These are phyloP conservation scores for Numida meleagris DNA, from an alignment of 2,113 vertebrate genomes.

Conservation along the genomic window DNA sequence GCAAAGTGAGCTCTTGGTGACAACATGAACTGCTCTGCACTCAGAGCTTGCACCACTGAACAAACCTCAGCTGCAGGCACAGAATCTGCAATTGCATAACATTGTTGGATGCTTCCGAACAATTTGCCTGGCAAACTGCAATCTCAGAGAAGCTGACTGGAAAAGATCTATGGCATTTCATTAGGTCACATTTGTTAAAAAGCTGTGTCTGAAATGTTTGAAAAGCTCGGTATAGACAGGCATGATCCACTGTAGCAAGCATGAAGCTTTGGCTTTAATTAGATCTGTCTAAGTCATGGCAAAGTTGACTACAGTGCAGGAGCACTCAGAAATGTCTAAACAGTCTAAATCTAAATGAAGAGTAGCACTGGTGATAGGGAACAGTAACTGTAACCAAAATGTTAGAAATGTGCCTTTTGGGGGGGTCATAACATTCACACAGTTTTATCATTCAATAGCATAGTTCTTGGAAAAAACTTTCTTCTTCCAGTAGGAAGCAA, in stretches of 20 bases:
- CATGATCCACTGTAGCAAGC: background rate
- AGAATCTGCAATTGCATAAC: background rate
- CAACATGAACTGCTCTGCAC: background rate
- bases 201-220: conserved; percentile 42
- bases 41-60: background rate
- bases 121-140: background rate
- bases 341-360: background rate
- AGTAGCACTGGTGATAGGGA: background rate
- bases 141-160: background rate
- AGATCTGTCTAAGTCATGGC: background rate
- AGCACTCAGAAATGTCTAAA: background rate
- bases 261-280: background rate
- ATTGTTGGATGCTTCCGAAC: fast-evolving
- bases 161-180: background rate
- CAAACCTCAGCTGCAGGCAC: background rate
- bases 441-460: background rate
- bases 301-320: background rate
- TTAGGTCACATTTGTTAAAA: conserved; percentile 22
- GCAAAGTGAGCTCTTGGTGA: background rate
- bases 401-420: background rate
- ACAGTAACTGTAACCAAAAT: background rate
- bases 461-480: background rate
- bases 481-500: background rate
- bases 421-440: background rate
- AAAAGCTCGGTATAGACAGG: background rate